A percentile compares a stretch with the other conserved stretches of the same genome.
These are phyloP conservation scores for Pachyseris speciosa DNA, from an alignment of 64 coral and sea anemone genomes.

Conservation along the genomic window DNA sequence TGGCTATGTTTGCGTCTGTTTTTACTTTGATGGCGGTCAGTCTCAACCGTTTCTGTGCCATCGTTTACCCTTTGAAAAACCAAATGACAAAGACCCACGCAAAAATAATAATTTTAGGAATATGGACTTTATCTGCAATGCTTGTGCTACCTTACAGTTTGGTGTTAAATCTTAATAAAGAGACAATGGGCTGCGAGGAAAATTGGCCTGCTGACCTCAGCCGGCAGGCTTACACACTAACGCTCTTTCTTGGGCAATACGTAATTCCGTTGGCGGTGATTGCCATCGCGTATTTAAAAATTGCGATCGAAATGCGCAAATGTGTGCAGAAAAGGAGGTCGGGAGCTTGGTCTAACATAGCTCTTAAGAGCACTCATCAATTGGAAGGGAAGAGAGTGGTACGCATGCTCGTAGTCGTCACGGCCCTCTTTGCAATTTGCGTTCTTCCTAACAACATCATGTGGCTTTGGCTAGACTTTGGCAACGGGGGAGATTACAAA, in stretches of 20 bases:
- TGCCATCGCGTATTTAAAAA: constrained; percentile 69
- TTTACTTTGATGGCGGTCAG: constrained; percentile 29
- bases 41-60: constrained; percentile 59
- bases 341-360: constrained; percentile 15
- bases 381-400: constrained; percentile 76
- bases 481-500: constrained; percentile 40
- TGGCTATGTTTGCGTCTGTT: constrained; percentile 22
- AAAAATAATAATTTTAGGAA: constrained; percentile 44
- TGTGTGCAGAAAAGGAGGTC: constrained; percentile 31
- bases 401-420: constrained; percentile 88
- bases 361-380: background rate
- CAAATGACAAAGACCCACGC: constrained; percentile 54
- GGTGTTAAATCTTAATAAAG: constrained; percentile 6
- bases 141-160: constrained; percentile 42
- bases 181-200: constrained; percentile 74
- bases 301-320: constrained; percentile 53
- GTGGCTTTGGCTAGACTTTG: constrained; percentile 95
- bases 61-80: constrained; percentile 54
- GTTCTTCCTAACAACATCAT: constrained; percentile 80
- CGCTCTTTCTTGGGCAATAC: constrained; percentile 76
- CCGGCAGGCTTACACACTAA: constrained; percentile 45
- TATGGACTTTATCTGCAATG: constrained; percentile 67
- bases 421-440: constrained; percentile 82
- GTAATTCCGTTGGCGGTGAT: constrained; percentile 73
- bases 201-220: constrained; percentile 48